phyloP scores from a whole-genome alignment of 1,140 invertebrate genomes.

The Hermetia illucens region DNA sequence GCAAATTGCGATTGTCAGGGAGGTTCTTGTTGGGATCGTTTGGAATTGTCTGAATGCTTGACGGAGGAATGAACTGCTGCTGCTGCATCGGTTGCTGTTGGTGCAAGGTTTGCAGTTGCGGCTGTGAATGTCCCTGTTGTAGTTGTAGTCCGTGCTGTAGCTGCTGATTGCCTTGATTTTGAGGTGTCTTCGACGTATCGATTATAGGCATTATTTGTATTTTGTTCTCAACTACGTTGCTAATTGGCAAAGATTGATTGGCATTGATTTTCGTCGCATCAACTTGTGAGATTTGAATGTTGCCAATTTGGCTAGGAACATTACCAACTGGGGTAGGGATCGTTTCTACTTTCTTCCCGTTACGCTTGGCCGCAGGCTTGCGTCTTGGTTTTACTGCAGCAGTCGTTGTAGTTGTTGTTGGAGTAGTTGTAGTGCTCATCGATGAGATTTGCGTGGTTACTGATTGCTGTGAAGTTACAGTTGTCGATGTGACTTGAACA shows the following conservation, averaged over 20 bases:
- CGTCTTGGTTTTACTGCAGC: constrained; percentile 21
- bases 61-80: not conserved
- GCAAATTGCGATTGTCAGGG: no score
- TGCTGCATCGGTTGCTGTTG: constrained; percentile 3
- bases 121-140: constrained; percentile 1
- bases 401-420: constrained; percentile 13
- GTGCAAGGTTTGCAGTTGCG: constrained; percentile 1
- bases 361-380: constrained; percentile 23
- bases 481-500: no score
- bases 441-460: no score
- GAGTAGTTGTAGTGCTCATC: not conserved
- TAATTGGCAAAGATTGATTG: constrained; percentile 14
- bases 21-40: no score
- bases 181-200: constrained; percentile 6
- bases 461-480: no score
- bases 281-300: constrained; percentile 27
- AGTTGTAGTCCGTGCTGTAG: constrained; percentile 1
- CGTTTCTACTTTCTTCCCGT: constrained; percentile 18
- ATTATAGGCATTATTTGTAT: constrained; percentile 31
- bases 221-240: constrained; percentile 26
- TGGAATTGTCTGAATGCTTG: not conserved
- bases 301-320: constrained; percentile 30
- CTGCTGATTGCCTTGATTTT: constrained; percentile 1
- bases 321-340: constrained; percentile 5
- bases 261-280: constrained; percentile 12